These are phyloP conservation scores for Tautogolabrus adspersus DNA, from an alignment of 2,113 vertebrate species.

Conservation along the genomic window DNA sequence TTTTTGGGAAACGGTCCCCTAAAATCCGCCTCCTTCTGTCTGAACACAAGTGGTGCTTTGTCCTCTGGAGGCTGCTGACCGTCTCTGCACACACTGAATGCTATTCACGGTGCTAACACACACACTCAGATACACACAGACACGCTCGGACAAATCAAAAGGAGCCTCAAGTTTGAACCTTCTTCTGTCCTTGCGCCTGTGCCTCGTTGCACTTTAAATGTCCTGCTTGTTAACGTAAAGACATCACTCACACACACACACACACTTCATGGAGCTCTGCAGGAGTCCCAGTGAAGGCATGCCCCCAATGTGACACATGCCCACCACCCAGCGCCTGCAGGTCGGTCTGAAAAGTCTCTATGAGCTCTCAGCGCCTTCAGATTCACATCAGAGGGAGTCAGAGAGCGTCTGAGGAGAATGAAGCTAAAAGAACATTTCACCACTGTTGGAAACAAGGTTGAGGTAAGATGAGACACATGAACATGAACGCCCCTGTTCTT, in stretches of 20 bases:
- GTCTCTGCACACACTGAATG: conserved; percentile 28
- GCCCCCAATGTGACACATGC: conserved; percentile 48
- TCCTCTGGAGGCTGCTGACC: conserved; percentile 38
- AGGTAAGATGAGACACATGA: not conserved
- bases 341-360: conserved; percentile 22
- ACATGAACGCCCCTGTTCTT: not conserved
- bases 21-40: conserved; percentile 32
- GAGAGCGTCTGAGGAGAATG: not conserved
- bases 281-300: conserved; percentile 26
- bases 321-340: conserved; percentile 16
- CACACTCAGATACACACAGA: not conserved
- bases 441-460: not conserved
- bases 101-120: conserved; percentile 34
- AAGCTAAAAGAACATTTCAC: not conserved
- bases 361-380: conserved; percentile 45
- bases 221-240: conserved; percentile 22
- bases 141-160: not conserved
- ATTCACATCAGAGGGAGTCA: conserved; percentile 18
- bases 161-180: conserved; percentile 5
- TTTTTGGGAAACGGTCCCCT: conserved; percentile 9
- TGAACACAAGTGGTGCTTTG: conserved; percentile 54
- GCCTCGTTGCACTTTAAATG: conserved; percentile 9
- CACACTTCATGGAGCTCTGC: conserved; percentile 13
- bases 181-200: conserved; percentile 4
- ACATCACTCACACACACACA: conserved; percentile 1